A percentile compares a stretch with the other conserved stretches of the same genome.
Evolutionary conservation across 1,140 invertebrate genomes (phyloP).

Genomic region (Diachasmimorpha longicaudata): DNA sequence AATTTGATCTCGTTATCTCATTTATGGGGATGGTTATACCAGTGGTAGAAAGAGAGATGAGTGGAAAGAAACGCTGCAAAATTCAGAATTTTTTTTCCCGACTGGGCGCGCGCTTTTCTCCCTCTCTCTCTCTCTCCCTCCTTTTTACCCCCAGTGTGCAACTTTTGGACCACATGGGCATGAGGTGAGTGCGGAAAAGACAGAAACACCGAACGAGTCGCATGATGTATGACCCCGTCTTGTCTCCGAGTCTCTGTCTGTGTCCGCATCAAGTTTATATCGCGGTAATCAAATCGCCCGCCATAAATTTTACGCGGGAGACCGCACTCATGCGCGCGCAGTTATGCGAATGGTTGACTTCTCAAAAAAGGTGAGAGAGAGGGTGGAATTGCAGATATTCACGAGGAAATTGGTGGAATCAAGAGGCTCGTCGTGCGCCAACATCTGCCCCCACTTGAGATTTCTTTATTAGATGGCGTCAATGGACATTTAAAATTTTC

Average conservation of each 20-base stretch:
- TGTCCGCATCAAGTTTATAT: slow-evolving; percentile 60
- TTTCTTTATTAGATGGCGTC: background rate
- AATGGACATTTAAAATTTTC: background rate
- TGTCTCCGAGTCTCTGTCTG: slow-evolving; percentile 47
- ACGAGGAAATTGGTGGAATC: slow-evolving; percentile 38
- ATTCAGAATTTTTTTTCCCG: background rate
- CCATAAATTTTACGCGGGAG: slow-evolving; percentile 55
- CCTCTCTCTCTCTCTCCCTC: background rate
- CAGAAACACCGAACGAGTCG: slow-evolving; percentile 42
- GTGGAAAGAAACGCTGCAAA: slow-evolving; percentile 26
- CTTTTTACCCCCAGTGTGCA: slow-evolving; percentile 3
- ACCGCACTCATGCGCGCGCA: slow-evolving; percentile 40
- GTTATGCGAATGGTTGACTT: slow-evolving; percentile 43
- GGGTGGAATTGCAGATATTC: background rate
- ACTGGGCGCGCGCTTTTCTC: background rate
- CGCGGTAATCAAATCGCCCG: slow-evolving; percentile 61
- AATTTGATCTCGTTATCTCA: slow-evolving; percentile 65
- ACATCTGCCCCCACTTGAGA: background rate
- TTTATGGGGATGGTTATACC: slow-evolving; percentile 45
- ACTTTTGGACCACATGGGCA: slow-evolving; percentile 5
- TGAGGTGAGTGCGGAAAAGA: slow-evolving; percentile 7
- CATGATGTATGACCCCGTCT: slow-evolving; percentile 61
- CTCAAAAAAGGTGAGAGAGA: background rate
- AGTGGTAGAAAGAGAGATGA: slow-evolving; percentile 30
- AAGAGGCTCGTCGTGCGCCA: slow-evolving; percentile 23